phyloP scores from a whole-genome alignment of 2,113 vertebrate species.

The Pomatostomus ruficeps region DNA sequence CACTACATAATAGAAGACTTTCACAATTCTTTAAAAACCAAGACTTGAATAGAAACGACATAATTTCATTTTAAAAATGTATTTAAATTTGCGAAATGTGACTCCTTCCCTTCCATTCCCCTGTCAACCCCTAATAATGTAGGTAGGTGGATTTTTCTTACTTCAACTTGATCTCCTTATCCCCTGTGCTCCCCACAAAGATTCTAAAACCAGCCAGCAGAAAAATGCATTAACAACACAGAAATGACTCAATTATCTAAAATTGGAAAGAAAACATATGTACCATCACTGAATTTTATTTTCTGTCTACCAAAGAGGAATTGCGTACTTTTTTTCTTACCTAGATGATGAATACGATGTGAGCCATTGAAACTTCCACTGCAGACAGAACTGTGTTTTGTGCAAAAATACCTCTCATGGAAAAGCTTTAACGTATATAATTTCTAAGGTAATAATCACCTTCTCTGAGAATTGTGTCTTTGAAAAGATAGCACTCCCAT shows the following conservation, averaged over 20 bases:
- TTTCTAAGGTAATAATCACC: neutral
- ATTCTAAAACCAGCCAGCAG: neutral
- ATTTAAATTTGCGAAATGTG: neutral
- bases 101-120: neutral
- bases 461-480: neutral
- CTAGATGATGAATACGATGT: neutral
- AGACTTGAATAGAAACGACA: neutral
- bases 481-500: neutral
- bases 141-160: neutral
- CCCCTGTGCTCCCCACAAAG: neutral
- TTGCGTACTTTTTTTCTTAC: neutral
- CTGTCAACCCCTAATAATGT: neutral
- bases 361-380: neutral
- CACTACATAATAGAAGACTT: neutral
- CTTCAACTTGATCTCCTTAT: neutral
- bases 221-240: neutral
- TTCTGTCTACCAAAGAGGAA: neutral
- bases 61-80: neutral
- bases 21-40: neutral
- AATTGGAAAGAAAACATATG: neutral
- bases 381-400: neutral
- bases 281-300: neutral
- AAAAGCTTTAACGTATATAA: neutral
- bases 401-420: neutral
- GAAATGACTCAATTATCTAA: neutral